Percentiles rank a stretch among this genome's conserved stretches.
Conservation (phyloP, 1,140 invertebrate genomes). For the Drosophila erecta region DNA sequence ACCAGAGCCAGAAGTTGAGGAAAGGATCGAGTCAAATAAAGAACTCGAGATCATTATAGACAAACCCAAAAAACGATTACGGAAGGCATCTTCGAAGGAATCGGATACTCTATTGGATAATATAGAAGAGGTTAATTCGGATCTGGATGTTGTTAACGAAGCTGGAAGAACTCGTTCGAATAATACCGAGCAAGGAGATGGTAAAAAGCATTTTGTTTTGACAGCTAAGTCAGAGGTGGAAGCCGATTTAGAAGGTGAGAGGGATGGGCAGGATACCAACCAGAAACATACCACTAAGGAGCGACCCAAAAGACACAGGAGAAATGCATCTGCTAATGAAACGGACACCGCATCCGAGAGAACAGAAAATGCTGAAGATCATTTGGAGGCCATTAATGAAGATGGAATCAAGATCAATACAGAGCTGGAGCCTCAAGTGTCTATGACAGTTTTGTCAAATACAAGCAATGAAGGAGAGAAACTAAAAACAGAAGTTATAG, state of each 20-base stretch:
- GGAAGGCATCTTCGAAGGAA: neutral
- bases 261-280: neutral
- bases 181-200: neutral
- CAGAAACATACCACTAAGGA: neutral
- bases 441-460: neutral
- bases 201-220: neutral
- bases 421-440: neutral
- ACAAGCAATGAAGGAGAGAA: neutral
- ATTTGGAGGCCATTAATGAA: neutral
- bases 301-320: constrained; percentile 28
- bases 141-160: neutral
- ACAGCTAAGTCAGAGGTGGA: neutral
- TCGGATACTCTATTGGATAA: neutral
- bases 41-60: neutral
- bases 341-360: neutral
- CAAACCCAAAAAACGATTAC: neutral
- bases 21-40: neutral
- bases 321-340: constrained; percentile 19
- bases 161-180: neutral
- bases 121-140: neutral
- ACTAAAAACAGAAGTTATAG: neutral
- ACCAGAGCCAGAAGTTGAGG: neutral
- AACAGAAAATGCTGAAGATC: neutral
- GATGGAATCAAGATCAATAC: neutral
- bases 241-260: no score